Evolutionary conservation across 2,113 vertebrate species (phyloP).

Genomic region (Tonatia bakeri): DNA sequence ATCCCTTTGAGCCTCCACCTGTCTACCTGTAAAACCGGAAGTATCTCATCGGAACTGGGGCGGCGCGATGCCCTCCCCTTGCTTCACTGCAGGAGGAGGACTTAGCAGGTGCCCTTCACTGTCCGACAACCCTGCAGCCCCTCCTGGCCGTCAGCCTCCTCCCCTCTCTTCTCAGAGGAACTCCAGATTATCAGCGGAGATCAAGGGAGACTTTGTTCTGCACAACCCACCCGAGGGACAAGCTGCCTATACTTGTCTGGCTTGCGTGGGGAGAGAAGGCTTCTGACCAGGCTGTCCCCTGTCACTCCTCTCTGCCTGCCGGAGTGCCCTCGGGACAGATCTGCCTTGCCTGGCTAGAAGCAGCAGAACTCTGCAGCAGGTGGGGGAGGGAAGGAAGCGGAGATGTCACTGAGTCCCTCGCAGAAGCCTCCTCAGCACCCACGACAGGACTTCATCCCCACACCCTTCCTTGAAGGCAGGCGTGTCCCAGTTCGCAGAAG

Average conservation of each 20-base stretch:
- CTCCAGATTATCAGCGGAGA: not conserved
- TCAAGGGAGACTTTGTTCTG: not conserved
- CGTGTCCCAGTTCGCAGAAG: not conserved
- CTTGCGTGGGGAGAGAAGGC: not conserved
- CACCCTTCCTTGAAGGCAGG: not conserved
- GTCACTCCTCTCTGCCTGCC: not conserved
- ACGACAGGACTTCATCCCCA: not conserved
- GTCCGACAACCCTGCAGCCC: not conserved
- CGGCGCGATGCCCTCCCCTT: not conserved
- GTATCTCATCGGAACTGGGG: not conserved
- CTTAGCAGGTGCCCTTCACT: not conserved
- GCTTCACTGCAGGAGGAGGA: too few species aligned
- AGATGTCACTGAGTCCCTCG: not conserved
- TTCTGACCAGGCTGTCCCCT: not conserved
- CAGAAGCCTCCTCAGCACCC: not conserved
- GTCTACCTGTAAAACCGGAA: not conserved
- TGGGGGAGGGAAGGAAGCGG: not conserved
- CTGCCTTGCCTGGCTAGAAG: not conserved
- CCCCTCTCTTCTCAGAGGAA: not conserved
- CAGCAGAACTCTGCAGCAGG: not conserved
- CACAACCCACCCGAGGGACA: too few species aligned
- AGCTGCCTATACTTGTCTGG: not conserved
- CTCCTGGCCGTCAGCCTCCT: not conserved
- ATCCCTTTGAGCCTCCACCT: not conserved
- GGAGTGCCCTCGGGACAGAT: not conserved